phyloP scores from a whole-genome alignment of 2,888 invertebrate genomes.

The Ophion ellenae region DNA sequence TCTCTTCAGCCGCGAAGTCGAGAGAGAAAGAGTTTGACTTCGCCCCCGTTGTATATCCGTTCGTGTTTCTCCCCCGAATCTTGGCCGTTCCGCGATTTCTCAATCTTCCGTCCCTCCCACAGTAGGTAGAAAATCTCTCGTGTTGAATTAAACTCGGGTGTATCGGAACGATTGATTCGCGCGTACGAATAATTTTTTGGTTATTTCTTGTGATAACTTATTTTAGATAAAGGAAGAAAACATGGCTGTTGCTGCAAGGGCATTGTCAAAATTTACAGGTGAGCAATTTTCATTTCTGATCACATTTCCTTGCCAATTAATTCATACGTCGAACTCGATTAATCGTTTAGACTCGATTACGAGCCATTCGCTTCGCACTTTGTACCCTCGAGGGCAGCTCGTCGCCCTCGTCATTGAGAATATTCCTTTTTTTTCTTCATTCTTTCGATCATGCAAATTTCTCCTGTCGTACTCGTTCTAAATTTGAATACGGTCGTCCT shows the following conservation, averaged over 20 bases:
- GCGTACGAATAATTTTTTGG: conserved; percentile 41
- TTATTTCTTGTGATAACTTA: conserved; percentile 49
- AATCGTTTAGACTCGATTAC: conserved; percentile 30
- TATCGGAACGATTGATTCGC: conserved; percentile 62
- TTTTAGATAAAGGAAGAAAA: conserved; percentile 67
- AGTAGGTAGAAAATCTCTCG: conserved; percentile 74
- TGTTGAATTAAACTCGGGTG: conserved; percentile 67
- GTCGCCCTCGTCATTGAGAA: conserved; percentile 7
- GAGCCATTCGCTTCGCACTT: conserved; percentile 50
- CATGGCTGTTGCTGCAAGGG: conserved; percentile 82
- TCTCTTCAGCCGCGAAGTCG: conserved; percentile 27
- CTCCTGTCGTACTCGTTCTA: conserved; percentile 48
- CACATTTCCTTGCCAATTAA: neutral
- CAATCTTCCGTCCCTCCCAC: conserved; percentile 60
- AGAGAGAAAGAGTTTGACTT: conserved; percentile 45
- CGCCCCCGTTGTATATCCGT: conserved; percentile 48
- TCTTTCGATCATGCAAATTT: conserved; percentile 26
- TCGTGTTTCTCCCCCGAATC: conserved; percentile 69
- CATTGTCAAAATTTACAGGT: conserved; percentile 82
- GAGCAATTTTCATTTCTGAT: conserved; percentile 53
- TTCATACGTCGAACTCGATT: neutral
- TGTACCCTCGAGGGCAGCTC: conserved; percentile 51
- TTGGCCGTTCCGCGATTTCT: conserved; percentile 60
- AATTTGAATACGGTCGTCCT: conserved; percentile 49
- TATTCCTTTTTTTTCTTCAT: neutral